These are phyloP conservation scores for Megamerina dolium DNA, from an alignment of 2,888 invertebrate species.

Conservation along the genomic window DNA sequence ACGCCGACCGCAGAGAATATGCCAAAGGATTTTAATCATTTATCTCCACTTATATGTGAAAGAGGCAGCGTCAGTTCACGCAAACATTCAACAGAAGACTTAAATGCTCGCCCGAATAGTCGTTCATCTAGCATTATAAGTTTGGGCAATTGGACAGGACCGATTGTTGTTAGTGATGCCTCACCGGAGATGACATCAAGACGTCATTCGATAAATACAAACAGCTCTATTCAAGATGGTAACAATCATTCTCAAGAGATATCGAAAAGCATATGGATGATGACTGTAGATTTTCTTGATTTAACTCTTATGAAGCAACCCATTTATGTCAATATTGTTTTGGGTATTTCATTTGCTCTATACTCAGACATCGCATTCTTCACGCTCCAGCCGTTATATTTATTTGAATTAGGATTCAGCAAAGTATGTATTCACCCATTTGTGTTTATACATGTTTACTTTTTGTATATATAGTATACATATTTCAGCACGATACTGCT, in stretches of 20 bases:
- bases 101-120: constrained; percentile 24
- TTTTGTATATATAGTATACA: not conserved
- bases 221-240: constrained; percentile 4
- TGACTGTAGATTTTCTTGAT: constrained; percentile 58
- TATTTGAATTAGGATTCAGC: constrained; percentile 41
- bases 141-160: constrained; percentile 47
- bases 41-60: constrained; percentile 15
- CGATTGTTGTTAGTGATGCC: constrained; percentile 39
- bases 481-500: constrained; percentile 56
- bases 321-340: constrained; percentile 62
- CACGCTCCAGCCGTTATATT: constrained; percentile 59
- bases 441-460: not conserved
- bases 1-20: not conserved
- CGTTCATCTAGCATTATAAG: constrained; percentile 44
- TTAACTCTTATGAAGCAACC: constrained; percentile 58
- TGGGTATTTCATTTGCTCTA: constrained; percentile 63
- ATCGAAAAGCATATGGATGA: constrained; percentile 43
- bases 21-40: constrained; percentile 11
- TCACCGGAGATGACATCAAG: constrained; percentile 37
- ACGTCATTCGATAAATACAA: constrained; percentile 20
- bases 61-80: constrained; percentile 16
- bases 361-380: constrained; percentile 67
- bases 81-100: constrained; percentile 21
- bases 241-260: too few relatives aligned
- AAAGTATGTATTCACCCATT: constrained; percentile 40